These are phyloP conservation scores for Coreius guichenoti DNA, from an alignment of 2,797 vertebrate species.

Conservation along the genomic window DNA sequence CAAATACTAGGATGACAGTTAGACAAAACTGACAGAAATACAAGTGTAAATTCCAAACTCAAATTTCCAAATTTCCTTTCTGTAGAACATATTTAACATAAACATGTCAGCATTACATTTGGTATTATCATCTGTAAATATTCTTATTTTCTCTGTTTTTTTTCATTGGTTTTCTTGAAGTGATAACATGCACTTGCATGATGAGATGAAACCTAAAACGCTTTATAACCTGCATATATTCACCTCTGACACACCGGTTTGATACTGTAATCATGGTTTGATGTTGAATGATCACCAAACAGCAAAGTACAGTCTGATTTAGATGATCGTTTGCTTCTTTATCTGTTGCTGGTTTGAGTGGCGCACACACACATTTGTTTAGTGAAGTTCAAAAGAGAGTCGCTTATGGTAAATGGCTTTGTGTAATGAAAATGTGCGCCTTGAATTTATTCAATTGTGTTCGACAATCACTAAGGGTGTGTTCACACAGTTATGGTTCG, in stretches of 20 bases:
- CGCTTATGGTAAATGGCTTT: neutral
- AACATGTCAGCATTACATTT: neutral
- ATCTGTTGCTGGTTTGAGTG: neutral
- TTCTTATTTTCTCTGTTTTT: neutral
- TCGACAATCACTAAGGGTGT: neutral
- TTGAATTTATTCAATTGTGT: neutral
- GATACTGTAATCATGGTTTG: neutral
- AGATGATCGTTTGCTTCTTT: neutral
- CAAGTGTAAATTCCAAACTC: neutral
- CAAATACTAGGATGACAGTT: neutral
- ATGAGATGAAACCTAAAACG: neutral
- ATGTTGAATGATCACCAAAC: neutral
- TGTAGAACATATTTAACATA: neutral
- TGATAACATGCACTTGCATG: neutral
- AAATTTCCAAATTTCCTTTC: neutral
- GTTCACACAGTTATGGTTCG: too few species aligned
- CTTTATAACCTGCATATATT: neutral
- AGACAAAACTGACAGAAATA: neutral
- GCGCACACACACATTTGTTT: neutral
- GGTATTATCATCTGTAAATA: neutral
- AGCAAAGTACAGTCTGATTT: neutral
- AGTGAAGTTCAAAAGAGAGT: neutral
- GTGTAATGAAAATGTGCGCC: neutral
- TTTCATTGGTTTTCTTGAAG: neutral
- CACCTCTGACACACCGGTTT: neutral